These are phyloP conservation scores for Augochlora pura DNA, from an alignment of 1,140 invertebrate genomes.

Conservation along the genomic window DNA sequence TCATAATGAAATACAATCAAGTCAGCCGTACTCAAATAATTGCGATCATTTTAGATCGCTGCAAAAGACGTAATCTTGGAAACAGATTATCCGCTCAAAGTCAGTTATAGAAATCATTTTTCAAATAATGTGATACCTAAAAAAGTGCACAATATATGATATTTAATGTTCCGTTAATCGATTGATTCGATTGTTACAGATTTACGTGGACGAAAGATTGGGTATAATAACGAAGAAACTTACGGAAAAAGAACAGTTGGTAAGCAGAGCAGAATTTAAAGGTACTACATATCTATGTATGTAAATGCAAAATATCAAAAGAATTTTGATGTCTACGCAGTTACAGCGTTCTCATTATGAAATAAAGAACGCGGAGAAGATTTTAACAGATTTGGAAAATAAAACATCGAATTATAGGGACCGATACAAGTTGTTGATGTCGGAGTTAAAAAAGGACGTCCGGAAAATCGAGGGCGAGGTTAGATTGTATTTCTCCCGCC, in stretches of 20 bases:
- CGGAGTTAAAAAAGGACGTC: constrained; percentile 55
- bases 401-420: constrained; percentile 37
- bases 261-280: constrained; percentile 9
- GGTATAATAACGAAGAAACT: constrained; percentile 25
- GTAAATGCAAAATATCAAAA: background rate
- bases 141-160: background rate
- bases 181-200: constrained; percentile 12
- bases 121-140: background rate
- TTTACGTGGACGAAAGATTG: constrained; percentile 11
- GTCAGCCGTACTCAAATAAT: background rate
- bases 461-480: constrained; percentile 56
- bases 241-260: constrained; percentile 23
- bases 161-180: background rate
- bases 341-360: constrained; percentile 35
- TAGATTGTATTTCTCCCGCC: background rate
- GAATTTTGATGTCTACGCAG: background rate
- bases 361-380: constrained; percentile 43
- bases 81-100: background rate
- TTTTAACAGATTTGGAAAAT: constrained; percentile 39
- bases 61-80: background rate
- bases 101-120: constrained; percentile 20
- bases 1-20: background rate
- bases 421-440: constrained; percentile 49
- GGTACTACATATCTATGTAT: background rate
- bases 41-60: constrained; percentile 7